Percentiles rank a stretch among this genome's conserved stretches.
phyloP scores from a whole-genome alignment of 2,113 vertebrate species.

The Megatriorchis doriae region DNA sequence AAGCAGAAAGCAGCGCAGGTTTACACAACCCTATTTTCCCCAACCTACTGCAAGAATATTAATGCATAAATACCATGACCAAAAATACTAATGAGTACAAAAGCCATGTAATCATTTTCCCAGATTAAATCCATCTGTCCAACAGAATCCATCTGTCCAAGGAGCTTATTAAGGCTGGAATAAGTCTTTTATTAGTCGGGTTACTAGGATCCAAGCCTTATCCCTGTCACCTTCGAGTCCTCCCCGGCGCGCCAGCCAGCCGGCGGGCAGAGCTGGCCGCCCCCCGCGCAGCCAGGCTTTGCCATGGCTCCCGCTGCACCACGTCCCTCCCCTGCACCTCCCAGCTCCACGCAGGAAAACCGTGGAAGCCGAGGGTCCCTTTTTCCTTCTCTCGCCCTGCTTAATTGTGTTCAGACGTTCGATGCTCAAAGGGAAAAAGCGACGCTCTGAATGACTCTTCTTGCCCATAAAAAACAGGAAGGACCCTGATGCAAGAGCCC shows the following conservation, averaged over 20 bases:
- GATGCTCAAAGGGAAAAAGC: neutral
- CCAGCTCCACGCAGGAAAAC: neutral
- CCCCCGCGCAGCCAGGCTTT: neutral
- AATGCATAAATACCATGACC: neutral
- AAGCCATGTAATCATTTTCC: conserved; percentile 36
- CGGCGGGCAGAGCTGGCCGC: neutral
- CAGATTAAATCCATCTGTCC: conserved; percentile 64
- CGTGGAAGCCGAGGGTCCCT: neutral
- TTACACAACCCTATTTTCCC: neutral
- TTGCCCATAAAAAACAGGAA: neutral
- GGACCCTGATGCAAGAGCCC: neutral
- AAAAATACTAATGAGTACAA: conserved; percentile 44
- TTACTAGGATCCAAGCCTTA: conserved; percentile 36
- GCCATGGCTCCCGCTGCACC: neutral
- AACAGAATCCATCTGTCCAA: conserved; percentile 63
- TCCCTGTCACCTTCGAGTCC: conserved; percentile 9
- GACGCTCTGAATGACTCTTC: neutral
- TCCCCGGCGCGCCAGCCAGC: neutral
- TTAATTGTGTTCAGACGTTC: neutral
- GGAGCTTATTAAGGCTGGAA: conserved; percentile 60
- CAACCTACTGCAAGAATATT: conserved; percentile 10
- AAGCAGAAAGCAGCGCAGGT: neutral
- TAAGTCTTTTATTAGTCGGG: conserved; percentile 59
- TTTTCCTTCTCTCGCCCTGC: neutral
- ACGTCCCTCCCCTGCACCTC: neutral